Evolutionary conservation across 2,797 vertebrate species (phyloP).

Genomic region (Sebastes wilsoni): DNA sequence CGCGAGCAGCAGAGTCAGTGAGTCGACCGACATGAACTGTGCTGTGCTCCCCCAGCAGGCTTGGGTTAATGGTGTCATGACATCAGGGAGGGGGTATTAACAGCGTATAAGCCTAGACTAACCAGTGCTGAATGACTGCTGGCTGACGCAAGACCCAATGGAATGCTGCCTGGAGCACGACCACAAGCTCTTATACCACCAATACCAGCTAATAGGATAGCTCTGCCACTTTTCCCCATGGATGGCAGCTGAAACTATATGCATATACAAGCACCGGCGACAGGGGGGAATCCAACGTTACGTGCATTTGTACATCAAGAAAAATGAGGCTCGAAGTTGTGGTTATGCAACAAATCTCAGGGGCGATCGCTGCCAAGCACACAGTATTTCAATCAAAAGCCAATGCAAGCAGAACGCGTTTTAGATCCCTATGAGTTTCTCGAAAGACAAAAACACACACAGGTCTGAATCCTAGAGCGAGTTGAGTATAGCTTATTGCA

Average conservation of each 20-base stretch:
- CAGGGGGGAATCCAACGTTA: no score
- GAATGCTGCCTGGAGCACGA: conserved; percentile 78
- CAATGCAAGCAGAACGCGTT: background rate
- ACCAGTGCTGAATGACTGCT: conserved; percentile 77
- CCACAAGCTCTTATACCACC: conserved; percentile 63
- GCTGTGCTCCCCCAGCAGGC: conserved; percentile 53
- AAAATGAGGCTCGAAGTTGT: background rate
- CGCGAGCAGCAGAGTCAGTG: conserved; percentile 26
- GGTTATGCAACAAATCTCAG: conserved; percentile 6
- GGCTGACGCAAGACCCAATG: conserved; percentile 80
- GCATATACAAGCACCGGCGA: background rate
- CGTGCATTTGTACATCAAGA: background rate
- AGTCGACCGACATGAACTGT: conserved; percentile 56
- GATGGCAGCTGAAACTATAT: conserved; percentile 10
- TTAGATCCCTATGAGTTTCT: background rate
- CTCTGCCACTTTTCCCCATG: conserved; percentile 29
- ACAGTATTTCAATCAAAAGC: background rate
- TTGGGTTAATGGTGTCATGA: conserved; percentile 77
- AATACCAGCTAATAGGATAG: conserved; percentile 57
- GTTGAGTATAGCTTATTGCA: conserved; percentile 53
- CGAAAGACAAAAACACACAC: background rate
- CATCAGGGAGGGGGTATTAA: conserved; percentile 77
- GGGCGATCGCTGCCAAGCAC: background rate
- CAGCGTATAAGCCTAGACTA: conserved; percentile 75
- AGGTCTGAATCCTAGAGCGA: conserved; percentile 29